phyloP scores from a whole-genome alignment of 2,888 invertebrate species.

The Sthenelais limicola region DNA sequence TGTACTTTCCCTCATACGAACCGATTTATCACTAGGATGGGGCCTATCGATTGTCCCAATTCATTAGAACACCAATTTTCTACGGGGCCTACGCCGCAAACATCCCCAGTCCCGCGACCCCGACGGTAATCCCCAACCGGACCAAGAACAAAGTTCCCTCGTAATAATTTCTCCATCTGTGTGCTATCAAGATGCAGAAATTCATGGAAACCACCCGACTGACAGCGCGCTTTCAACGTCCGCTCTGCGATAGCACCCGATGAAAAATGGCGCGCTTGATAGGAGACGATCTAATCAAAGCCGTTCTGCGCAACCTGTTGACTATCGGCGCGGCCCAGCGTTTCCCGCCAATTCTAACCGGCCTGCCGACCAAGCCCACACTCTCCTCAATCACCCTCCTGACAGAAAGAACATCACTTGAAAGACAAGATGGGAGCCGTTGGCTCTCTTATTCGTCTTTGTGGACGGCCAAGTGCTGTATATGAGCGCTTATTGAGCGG shows the following conservation, averaged over 20 bases:
- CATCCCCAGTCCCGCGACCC: neutral
- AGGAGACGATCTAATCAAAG: constrained; percentile 35
- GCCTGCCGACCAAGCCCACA: constrained; percentile 25
- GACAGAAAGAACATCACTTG: constrained; percentile 15
- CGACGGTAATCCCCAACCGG: neutral
- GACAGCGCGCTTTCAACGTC: neutral
- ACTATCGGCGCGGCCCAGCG: constrained; percentile 27
- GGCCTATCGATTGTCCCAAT: constrained; percentile 35
- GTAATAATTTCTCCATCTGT: constrained; percentile 32
- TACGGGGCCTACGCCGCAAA: constrained; percentile 2
- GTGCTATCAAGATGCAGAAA: constrained; percentile 38
- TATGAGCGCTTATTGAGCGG: too few relatives aligned
- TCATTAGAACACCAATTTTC: constrained; percentile 38
- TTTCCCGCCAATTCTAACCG: constrained; percentile 29
- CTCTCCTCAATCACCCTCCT: constrained; percentile 9
- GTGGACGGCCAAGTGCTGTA: too few relatives aligned
- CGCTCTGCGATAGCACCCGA: constrained; percentile 10
- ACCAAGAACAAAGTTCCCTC: constrained; percentile 26
- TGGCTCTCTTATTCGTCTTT: too few relatives aligned
- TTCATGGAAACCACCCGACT: constrained; percentile 16
- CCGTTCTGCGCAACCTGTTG: constrained; percentile 25
- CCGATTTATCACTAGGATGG: too few relatives aligned
- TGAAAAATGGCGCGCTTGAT: constrained; percentile 38
- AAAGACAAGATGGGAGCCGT: constrained; percentile 14
- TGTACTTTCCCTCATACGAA: too few relatives aligned